Evolutionary conservation across 2,113 vertebrate species (phyloP).

Genomic region (Talpa occidentalis): DNA sequence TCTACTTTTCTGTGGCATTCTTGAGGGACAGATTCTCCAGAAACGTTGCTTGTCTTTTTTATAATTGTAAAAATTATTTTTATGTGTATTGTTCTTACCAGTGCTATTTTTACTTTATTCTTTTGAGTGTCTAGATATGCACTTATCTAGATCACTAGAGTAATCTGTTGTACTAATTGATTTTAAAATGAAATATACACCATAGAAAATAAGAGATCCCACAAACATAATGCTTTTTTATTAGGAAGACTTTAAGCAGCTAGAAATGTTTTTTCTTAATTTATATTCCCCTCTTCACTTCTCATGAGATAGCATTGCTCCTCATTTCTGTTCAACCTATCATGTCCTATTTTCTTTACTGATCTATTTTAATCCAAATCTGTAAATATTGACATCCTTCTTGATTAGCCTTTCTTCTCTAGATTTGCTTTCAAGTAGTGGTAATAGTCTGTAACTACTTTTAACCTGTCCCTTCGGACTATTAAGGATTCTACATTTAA

Average conservation of each 20-base stretch:
- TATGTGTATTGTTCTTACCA: not conserved
- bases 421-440: conserved; percentile 67
- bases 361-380: conserved; percentile 71
- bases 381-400: conserved; percentile 72
- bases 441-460: conserved; percentile 66
- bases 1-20: not conserved
- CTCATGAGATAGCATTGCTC: conserved; percentile 2
- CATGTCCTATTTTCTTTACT: conserved; percentile 64
- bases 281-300: not conserved
- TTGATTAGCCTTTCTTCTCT: conserved; percentile 68
- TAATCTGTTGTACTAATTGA: not conserved
- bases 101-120: conserved; percentile 24
- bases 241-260: not conserved
- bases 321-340: conserved; percentile 18
- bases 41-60: conserved; percentile 21
- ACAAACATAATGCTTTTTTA: not conserved
- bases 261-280: conserved; percentile 34
- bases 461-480: conserved; percentile 67
- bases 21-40: not conserved
- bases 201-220: not conserved
- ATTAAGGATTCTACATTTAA: conserved; percentile 64
- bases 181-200: conserved; percentile 9
- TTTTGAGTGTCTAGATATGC: not conserved
- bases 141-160: not conserved
- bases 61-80: not conserved